Percentiles rank a stretch among this genome's conserved stretches.
These are phyloP conservation scores for Rambutsinella grinnellia DNA, from an alignment of 2,888 invertebrate genomes.

Conservation along the genomic window DNA sequence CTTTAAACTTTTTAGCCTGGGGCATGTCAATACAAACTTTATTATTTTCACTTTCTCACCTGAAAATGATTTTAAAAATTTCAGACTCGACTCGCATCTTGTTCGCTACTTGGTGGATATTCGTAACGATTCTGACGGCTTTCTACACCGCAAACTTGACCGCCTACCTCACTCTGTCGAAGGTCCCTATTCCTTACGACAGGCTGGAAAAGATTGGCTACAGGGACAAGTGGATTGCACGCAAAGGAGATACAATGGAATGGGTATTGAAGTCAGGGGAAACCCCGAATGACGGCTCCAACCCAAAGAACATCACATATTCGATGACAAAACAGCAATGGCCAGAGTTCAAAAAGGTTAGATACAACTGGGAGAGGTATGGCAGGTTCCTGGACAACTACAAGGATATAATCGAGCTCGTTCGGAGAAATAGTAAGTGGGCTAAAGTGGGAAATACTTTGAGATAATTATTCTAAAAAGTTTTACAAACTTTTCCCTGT, in stretches of 20 bases:
- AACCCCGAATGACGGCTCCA: constrained; percentile 40
- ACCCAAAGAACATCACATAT: not conserved
- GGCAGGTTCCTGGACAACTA: constrained; percentile 60
- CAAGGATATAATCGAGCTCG: constrained; percentile 60
- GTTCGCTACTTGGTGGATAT: constrained; percentile 94
- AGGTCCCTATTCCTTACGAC: constrained; percentile 85
- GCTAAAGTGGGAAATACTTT: not conserved
- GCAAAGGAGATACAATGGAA: constrained; percentile 79
- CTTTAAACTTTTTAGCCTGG: not conserved
- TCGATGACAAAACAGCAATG: constrained; percentile 48
- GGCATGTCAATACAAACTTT: too few relatives aligned
- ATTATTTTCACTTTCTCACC: too few relatives aligned
- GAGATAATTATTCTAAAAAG: not conserved
- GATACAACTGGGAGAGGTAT: constrained; percentile 57
- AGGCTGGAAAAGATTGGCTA: constrained; percentile 61
- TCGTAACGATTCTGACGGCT: constrained; percentile 86
- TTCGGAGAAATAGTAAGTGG: constrained; percentile 60
- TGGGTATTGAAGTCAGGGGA: constrained; percentile 72
- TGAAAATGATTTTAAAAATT: too few relatives aligned
- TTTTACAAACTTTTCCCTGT: constrained; percentile 3
- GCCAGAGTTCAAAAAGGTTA: constrained; percentile 63
- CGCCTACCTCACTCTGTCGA: constrained; percentile 87
- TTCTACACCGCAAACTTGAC: constrained; percentile 93
- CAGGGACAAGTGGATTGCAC: constrained; percentile 76
- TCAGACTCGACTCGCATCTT: constrained; percentile 85